phyloP scores from a whole-genome alignment of 2,888 invertebrate species.

The Harpalus rubripes region DNA sequence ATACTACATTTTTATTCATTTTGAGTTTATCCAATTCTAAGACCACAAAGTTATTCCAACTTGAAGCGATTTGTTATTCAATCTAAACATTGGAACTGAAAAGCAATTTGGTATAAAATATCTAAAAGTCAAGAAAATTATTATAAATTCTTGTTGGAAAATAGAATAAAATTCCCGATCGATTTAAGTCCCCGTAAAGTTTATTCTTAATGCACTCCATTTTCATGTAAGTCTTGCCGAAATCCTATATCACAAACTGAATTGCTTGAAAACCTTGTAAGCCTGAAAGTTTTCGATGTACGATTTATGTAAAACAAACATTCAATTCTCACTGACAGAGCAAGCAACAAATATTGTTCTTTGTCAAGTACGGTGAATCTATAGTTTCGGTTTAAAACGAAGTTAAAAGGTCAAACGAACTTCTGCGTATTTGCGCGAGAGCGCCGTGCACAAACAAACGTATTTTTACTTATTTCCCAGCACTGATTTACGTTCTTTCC shows the following conservation, averaged over 20 bases:
- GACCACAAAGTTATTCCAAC: too few species aligned
- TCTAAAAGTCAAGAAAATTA: not conserved
- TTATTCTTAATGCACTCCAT: slow-evolving; percentile 4
- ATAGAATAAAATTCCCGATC: not conserved
- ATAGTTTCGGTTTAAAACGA: slow-evolving; percentile 19
- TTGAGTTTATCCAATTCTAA: too few species aligned
- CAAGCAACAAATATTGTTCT: slow-evolving; percentile 41
- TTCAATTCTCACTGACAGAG: slow-evolving; percentile 32
- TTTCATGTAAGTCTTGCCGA: not conserved
- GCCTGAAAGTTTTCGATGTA: slow-evolving; percentile 19
- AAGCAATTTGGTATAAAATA: not conserved
- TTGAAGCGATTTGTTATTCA: too few species aligned
- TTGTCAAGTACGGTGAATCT: slow-evolving; percentile 3
- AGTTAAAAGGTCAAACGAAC: slow-evolving; percentile 51
- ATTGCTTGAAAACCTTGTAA: not conserved
- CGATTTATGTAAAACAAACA: slow-evolving; percentile 36
- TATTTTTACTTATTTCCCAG: slow-evolving; percentile 59
- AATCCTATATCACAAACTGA: slow-evolving; percentile 14
- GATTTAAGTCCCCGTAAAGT: not conserved
- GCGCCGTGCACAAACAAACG: slow-evolving; percentile 28
- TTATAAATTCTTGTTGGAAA: not conserved
- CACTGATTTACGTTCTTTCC: slow-evolving; percentile 58
- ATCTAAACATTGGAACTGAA: too few species aligned
- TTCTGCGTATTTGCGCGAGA: not conserved
- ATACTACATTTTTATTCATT: too few species aligned